Base-by-base conservation (phyloP, 2,888 invertebrate species). In the Nomada fucata region DNA sequence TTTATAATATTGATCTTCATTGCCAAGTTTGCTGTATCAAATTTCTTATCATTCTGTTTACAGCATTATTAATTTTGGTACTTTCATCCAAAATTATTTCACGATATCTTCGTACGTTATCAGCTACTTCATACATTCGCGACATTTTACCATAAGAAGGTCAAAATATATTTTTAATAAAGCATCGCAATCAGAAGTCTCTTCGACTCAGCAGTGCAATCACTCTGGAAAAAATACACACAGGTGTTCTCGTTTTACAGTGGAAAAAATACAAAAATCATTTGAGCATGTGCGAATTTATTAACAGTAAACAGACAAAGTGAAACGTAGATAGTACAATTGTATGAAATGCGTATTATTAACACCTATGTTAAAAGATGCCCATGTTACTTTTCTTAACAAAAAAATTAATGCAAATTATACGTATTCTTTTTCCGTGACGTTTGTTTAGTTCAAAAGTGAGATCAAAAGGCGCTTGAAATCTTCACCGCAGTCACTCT, bases 401-500 rank as follows among this genome's bases (percentile, higher is more conserved):
- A 68, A 76, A 47, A 80, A 63, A 78, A 60, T 50, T 29, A 52
- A 59, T 67, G n/a, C 44, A 53, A 42, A 74, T 18, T 18, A 74
- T 18, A 55, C 18, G 11, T 61, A 50, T 61, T 86, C 64, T 55
- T 69, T 61, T 60, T 70, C 63, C 83, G 76, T 69, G 76, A 82
- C 74, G 36, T 86, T 81, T 84, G 82, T 89, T 92, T 92, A 93
- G 91, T 91, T 90, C 90, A 93, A 89, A 84, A 94, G 88, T 80
- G 92, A 87, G 86, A 93, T 92, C 90, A 93, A 91, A 90, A 93
- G 93, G 85, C 89, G 88, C 91, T 94, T 93, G 89, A 92, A 91
- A 79, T 93, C 93, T 73, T 89, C 91, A 89, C 92, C 83, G 93
- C 93, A 93, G 92, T 93, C 93, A 86, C 90, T 92, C 93, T 93